These are phyloP conservation scores for Gallinago solitaria DNA, from an alignment of 2,797 vertebrate species.

Conservation along the genomic window DNA sequence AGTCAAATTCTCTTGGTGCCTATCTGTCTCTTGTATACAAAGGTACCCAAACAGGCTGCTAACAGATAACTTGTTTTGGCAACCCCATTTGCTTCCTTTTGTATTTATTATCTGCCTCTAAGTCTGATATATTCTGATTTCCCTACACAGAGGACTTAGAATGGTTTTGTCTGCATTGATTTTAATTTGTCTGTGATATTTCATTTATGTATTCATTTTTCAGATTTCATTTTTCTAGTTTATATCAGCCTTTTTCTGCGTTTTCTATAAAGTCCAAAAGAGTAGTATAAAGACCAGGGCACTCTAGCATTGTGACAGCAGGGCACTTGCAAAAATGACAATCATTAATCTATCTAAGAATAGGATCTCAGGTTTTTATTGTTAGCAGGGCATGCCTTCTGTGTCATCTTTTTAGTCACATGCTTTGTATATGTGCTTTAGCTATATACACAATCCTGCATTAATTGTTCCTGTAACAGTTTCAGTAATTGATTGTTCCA, in stretches of 20 bases:
- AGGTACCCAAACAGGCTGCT: background rate
- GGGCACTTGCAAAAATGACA: background rate
- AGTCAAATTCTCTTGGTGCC: background rate
- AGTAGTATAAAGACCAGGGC: background rate
- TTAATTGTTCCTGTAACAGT: background rate
- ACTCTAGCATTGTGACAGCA: background rate
- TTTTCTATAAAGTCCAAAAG: background rate
- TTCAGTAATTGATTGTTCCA: background rate
- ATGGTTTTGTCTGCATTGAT: background rate
- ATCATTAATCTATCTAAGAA: background rate
- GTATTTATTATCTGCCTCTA: background rate
- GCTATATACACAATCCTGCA: accelerated
- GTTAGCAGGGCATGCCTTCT: background rate
- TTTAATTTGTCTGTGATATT: background rate
- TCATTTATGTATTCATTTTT: background rate
- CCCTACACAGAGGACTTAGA: background rate
- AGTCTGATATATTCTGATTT: background rate
- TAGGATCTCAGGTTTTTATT: background rate
- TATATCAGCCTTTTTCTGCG: background rate
- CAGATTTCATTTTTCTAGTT: background rate
- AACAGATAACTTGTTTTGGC: background rate
- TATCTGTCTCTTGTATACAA: background rate
- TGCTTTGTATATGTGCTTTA: background rate
- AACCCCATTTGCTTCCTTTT: background rate
- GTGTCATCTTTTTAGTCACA: background rate